Evolutionary conservation across 2,888 invertebrate genomes (phyloP).

Genomic region (Athrips mouffetella): DNA sequence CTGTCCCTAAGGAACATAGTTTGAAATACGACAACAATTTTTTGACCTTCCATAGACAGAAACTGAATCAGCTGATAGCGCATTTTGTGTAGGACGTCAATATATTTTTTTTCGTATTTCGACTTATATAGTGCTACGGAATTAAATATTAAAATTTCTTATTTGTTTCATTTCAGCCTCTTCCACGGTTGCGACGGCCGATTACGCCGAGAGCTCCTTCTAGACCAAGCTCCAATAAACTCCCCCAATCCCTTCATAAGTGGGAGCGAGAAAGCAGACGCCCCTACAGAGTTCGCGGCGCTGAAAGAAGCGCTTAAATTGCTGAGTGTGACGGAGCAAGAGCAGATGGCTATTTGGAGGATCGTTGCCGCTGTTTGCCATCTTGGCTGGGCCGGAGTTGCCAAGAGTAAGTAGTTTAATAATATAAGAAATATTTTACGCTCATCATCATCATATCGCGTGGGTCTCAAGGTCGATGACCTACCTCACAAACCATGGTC

Average conservation of each 20-base stretch:
- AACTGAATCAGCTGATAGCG: no score
- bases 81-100: no score
- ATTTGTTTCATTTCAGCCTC: slow-evolving; percentile 71
- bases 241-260: slow-evolving; percentile 86
- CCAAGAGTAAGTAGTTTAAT: slow-evolving; percentile 76
- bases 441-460: no score
- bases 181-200: slow-evolving; percentile 90
- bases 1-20: no score
- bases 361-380: slow-evolving; percentile 96
- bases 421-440: background rate
- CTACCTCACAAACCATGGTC: no score
- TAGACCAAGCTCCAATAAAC: slow-evolving; percentile 81
- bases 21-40: no score
- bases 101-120: no score
- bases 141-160: background rate
- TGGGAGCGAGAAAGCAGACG: slow-evolving; percentile 87
- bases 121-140: no score
- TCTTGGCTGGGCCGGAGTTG: slow-evolving; percentile 91
- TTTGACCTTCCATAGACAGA: no score
- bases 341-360: slow-evolving; percentile 90
- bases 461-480: no score
- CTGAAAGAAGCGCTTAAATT: slow-evolving; percentile 87
- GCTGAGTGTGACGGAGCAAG: slow-evolving; percentile 86
- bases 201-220: slow-evolving; percentile 87
- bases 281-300: slow-evolving; percentile 89